phyloP scores from a whole-genome alignment of 1,140 invertebrate genomes.

The Lordiphosa stackelbergi region DNA sequence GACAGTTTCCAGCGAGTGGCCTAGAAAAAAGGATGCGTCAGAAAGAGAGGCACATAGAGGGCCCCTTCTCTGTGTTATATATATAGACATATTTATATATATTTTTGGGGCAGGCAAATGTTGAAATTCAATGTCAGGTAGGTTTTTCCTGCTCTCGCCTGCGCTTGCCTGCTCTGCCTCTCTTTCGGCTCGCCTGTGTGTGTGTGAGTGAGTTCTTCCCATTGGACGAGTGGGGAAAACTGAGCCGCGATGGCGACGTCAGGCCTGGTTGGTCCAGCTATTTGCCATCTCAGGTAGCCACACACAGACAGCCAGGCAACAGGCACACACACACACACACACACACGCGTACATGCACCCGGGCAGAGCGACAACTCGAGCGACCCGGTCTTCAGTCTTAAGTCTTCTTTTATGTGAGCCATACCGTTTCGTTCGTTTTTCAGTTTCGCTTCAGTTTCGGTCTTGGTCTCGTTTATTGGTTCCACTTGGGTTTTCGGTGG shows the following conservation, averaged over 20 bases:
- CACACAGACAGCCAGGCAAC: slow-evolving; percentile 19
- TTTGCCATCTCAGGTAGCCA: neutral
- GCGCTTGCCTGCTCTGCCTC: neutral
- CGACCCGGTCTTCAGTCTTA: slow-evolving; percentile 30
- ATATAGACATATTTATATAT: too few species aligned
- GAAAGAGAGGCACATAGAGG: too few species aligned
- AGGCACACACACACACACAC: slow-evolving; percentile 24
- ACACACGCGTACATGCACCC: slow-evolving; percentile 7
- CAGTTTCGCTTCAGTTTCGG: slow-evolving; percentile 21
- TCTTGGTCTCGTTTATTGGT: slow-evolving; percentile 37
- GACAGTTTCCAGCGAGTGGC: neutral
- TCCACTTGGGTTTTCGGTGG: slow-evolving; percentile 32
- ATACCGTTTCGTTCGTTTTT: slow-evolving; percentile 35
- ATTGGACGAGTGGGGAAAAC: slow-evolving; percentile 27
- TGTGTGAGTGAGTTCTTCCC: slow-evolving; percentile 40
- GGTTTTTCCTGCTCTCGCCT: neutral
- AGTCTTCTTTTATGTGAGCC: slow-evolving; percentile 32
- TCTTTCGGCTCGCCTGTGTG: slow-evolving; percentile 2
- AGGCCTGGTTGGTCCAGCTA: slow-evolving; percentile 13
- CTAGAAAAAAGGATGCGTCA: neutral
- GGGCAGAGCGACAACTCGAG: slow-evolving; percentile 29
- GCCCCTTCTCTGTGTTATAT: too few species aligned
- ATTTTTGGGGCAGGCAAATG: too few species aligned
- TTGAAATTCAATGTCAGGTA: slow-evolving; percentile 14
- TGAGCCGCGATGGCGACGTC: slow-evolving; percentile 13